phyloP scores from a whole-genome alignment of 2,888 invertebrate species.

The Anagyrus pseudococci region DNA sequence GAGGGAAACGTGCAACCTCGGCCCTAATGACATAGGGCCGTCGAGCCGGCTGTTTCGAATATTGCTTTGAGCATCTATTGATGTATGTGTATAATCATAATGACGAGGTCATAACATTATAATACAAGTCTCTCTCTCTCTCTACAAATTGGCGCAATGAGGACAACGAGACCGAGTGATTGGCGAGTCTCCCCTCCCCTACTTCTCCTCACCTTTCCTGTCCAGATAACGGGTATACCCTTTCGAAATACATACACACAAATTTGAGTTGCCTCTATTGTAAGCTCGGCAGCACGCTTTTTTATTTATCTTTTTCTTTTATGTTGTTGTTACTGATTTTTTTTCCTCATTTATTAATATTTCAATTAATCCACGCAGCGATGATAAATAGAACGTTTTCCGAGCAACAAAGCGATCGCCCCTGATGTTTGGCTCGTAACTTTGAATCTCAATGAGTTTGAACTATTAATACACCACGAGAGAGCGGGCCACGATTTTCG shows the following conservation, averaged over 20 bases:
- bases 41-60: too few relatives aligned
- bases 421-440: too few relatives aligned
- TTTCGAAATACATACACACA: slow-evolving; percentile 13
- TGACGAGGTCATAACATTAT: slow-evolving; percentile 34
- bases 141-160: slow-evolving; percentile 36
- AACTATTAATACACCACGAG: neutral
- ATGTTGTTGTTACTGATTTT: too few relatives aligned
- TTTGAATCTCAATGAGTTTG: too few relatives aligned
- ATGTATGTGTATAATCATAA: slow-evolving; percentile 7
- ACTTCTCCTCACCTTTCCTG: slow-evolving; percentile 25
- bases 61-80: slow-evolving; percentile 17
- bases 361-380: too few relatives aligned
- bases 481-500: neutral
- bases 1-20: neutral
- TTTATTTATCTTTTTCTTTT: too few relatives aligned
- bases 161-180: slow-evolving; percentile 37
- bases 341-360: too few relatives aligned
- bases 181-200: slow-evolving; percentile 24
- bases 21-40: too few relatives aligned
- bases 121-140: slow-evolving; percentile 30
- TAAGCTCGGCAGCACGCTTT: too few relatives aligned
- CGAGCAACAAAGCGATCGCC: too few relatives aligned
- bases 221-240: neutral
- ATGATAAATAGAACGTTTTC: too few relatives aligned
- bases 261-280: neutral